phyloP scores from a whole-genome alignment of 1,140 invertebrate genomes.

The Drosophila subobscura region DNA sequence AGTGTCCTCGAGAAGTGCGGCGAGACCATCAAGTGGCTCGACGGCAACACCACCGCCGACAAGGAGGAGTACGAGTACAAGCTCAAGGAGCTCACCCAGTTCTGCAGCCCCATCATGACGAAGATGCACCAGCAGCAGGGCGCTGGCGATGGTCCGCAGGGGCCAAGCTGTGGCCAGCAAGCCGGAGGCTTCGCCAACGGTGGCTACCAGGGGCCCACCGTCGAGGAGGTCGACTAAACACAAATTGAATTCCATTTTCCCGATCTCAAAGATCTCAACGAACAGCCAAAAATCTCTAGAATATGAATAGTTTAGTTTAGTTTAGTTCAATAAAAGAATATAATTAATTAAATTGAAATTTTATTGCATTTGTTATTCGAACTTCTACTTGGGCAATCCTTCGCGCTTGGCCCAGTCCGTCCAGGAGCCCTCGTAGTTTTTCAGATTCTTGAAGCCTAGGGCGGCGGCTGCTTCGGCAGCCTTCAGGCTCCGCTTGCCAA shows the following conservation, averaged over 20 bases:
- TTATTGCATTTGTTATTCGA: neutral
- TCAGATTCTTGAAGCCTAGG: constrained; percentile 85
- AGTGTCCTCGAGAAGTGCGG: constrained; percentile 84
- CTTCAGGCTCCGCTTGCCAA: constrained; percentile 85
- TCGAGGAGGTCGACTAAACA: constrained; percentile 89
- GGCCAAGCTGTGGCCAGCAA: constrained; percentile 77
- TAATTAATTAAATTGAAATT: neutral
- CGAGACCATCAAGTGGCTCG: constrained; percentile 87
- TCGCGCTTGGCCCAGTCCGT: constrained; percentile 85
- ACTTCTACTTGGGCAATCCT: constrained; percentile 82
- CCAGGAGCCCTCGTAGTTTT: constrained; percentile 77
- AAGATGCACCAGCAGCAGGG: constrained; percentile 84
- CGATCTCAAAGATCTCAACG: constrained; percentile 15
- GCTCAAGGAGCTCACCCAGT: constrained; percentile 85
- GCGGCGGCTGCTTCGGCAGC: constrained; percentile 85
- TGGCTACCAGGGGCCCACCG: constrained; percentile 85
- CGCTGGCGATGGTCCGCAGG: constrained; percentile 79
- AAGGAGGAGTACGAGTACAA: constrained; percentile 88
- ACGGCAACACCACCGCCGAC: constrained; percentile 86
- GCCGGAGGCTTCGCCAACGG: constrained; percentile 81
- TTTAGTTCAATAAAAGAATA: constrained; percentile 29
- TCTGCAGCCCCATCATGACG: constrained; percentile 86
- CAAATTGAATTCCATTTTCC: neutral
- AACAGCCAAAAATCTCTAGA: constrained; percentile 5
- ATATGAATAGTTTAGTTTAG: neutral